Base-by-base conservation (phyloP, 1,140 invertebrate genomes). In the Stratiolaelaps scimitus region DNA sequence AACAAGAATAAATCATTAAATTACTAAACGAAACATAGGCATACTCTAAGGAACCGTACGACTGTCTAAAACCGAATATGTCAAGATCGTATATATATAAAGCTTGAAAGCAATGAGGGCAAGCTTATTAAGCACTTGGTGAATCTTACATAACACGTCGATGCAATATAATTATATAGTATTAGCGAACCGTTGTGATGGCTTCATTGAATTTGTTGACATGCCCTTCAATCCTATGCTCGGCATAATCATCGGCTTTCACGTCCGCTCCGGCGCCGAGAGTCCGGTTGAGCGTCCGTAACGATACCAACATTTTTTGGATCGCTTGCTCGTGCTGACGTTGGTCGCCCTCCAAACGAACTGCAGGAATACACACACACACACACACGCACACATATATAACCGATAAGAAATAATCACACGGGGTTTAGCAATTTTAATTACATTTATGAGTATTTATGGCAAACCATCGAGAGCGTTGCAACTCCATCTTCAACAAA, bases 321-420 rank as follows among this genome's bases (percentile, higher is more conserved):
- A 60, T 60, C 26, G 26, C 34, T 26, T 60, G 53, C 34, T 60
- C 26, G 23, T 60, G 53, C 34, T 60, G 53, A 2, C 34, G 26
- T 15, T 29, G 26, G 2, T 60, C 53, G 2, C 53, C 34, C 10
- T 60, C 53, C 26, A 60, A 23, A 20, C 53, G 53, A n/a, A 60
- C 53, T 60, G 13, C 26, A 28, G 13, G 47, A 60, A 60, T 20
- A 13, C 17, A 60, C 15, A 60, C 20, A 26, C 4, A n/a, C 4
- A 40, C 34, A 4, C 34, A 40, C 34, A 40, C 34, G 4, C n/a
- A n/a, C n/a, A n/a, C n/a, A n/a, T n/a, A n/a, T n/a, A n/a, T n/a
- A n/a, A n/a, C 34, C 34, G 4, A 10, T 40, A 4, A 40, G 34
- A 4, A 40, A 40, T 10, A 40, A 10, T 40, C 34, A 10, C 4